Percentiles rank a stretch among this genome's conserved stretches.
phyloP scores from a whole-genome alignment of 2,888 invertebrate species.

The Chloromyia formosa region DNA sequence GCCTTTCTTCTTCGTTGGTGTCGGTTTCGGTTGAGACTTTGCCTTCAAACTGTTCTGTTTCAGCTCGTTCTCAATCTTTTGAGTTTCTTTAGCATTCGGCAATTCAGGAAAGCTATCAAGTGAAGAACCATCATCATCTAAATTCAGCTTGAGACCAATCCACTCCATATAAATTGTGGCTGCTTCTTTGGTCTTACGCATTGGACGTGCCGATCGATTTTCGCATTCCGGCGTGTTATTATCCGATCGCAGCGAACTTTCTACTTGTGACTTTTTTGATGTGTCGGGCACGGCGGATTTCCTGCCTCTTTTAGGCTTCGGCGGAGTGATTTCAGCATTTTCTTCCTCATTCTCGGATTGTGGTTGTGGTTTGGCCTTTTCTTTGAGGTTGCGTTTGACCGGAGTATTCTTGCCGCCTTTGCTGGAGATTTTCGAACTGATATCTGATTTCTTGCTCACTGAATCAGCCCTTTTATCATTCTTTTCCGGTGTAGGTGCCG shows the following conservation, averaged over 20 bases:
- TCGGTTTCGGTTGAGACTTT: conserved; percentile 56
- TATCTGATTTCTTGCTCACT: conserved; percentile 46
- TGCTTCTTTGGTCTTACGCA: conserved; percentile 78
- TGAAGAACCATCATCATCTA: conserved; percentile 72
- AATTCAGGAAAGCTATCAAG: conserved; percentile 74
- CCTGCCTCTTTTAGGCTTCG: conserved; percentile 57
- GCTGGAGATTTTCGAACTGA: conserved; percentile 50
- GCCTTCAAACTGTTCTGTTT: conserved; percentile 56
- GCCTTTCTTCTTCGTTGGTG: neutral
- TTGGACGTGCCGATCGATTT: conserved; percentile 63
- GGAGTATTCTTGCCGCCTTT: conserved; percentile 52
- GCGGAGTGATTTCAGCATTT: conserved; percentile 54
- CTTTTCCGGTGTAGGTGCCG: conserved; percentile 13
- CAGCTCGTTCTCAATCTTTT: conserved; percentile 67
- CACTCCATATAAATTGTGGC: conserved; percentile 80
- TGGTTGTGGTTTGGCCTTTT: conserved; percentile 43
- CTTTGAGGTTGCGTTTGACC: conserved; percentile 23
- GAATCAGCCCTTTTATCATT: conserved; percentile 40
- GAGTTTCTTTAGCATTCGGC: conserved; percentile 71
- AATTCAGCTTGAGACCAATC: conserved; percentile 73
- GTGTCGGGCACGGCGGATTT: conserved; percentile 37
- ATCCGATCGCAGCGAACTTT: conserved; percentile 46
- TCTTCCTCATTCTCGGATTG: conserved; percentile 46
- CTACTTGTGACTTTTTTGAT: conserved; percentile 51
- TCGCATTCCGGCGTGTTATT: conserved; percentile 52